A percentile compares a stretch with the other conserved stretches of the same genome.
phyloP scores from a whole-genome alignment of 1,140 invertebrate species.

The Drosophila miranda region DNA sequence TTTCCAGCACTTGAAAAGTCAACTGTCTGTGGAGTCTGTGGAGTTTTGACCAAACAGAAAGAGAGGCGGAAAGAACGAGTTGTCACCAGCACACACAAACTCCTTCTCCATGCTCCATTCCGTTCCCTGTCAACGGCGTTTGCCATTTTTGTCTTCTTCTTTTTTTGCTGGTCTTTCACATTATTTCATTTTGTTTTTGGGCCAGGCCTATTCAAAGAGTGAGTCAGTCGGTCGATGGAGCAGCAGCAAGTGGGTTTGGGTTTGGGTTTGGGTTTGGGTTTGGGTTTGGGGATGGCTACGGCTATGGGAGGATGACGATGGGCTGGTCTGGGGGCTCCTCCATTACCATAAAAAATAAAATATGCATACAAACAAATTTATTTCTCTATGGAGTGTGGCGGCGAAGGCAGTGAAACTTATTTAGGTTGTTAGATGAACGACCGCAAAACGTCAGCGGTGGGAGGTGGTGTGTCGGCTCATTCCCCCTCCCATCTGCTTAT shows the following conservation, averaged over 20 bases:
- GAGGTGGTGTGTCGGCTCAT: neutral
- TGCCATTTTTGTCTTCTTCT: constrained; percentile 50
- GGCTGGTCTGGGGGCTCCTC: constrained; percentile 33
- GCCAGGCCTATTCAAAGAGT: constrained; percentile 56
- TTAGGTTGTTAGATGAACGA: constrained; percentile 73
- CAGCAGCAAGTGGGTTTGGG: constrained; percentile 31
- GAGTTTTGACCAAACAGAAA: constrained; percentile 21
- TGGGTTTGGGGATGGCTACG: constrained; percentile 4
- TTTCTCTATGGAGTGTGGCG: constrained; percentile 18
- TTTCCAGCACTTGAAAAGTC: constrained; percentile 10
- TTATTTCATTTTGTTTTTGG: constrained; percentile 45
- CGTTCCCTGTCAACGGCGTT: constrained; percentile 42
- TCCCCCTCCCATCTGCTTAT: neutral
- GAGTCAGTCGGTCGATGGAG: constrained; percentile 48
- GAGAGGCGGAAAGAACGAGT: constrained; percentile 16
- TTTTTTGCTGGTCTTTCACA: constrained; percentile 18
- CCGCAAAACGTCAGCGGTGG: constrained; percentile 44
- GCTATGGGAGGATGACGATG: constrained; percentile 19
- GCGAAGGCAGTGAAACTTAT: constrained; percentile 64
- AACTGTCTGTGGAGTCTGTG: neutral
- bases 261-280: constrained; percentile 8
- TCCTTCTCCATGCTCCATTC: constrained; percentile 4
- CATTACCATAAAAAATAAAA: constrained; percentile 52
- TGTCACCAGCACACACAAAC: constrained; percentile 19
- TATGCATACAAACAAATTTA: constrained; percentile 37